A percentile compares a stretch with the other conserved stretches of the same genome.
phyloP scores from a whole-genome alignment of 2,797 vertebrate genomes.

The Rousettus madagascariensis region DNA sequence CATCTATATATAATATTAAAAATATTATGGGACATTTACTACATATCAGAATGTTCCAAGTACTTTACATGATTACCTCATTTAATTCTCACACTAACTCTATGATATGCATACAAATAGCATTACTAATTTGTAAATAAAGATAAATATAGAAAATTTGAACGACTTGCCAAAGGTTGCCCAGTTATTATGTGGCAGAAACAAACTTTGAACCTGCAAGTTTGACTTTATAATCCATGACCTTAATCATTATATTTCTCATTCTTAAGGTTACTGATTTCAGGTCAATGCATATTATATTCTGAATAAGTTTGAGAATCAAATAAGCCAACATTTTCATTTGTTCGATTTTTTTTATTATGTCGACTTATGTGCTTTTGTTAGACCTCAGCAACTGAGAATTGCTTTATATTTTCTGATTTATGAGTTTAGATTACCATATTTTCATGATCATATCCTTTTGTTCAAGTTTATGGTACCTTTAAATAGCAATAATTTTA shows the following conservation, averaged over 20 bases:
- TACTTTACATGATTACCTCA: neutral
- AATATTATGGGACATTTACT: neutral
- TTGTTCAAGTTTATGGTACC: neutral
- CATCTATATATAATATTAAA: too few species aligned
- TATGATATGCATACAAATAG: neutral
- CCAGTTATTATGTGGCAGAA: neutral
- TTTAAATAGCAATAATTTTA: neutral
- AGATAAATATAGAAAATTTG: neutral
- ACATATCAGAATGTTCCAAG: neutral
- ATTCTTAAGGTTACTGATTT: neutral
- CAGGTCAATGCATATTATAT: neutral
- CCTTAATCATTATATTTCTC: neutral
- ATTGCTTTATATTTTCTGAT: neutral
- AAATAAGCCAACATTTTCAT: neutral
- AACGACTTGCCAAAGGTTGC: neutral
- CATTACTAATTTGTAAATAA: neutral
- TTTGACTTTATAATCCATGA: neutral
- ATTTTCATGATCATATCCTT: neutral
- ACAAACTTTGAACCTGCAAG: neutral
- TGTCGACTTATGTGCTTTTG: neutral
- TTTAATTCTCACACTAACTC: neutral
- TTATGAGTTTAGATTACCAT: neutral
- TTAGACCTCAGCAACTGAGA: neutral
- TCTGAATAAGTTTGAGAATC: neutral
- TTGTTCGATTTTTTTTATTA: neutral